Evolutionary conservation across 2,797 vertebrate species (phyloP), one percentile per base, ranked within the genome.

Genomic region (Vireo griseus): DNA sequence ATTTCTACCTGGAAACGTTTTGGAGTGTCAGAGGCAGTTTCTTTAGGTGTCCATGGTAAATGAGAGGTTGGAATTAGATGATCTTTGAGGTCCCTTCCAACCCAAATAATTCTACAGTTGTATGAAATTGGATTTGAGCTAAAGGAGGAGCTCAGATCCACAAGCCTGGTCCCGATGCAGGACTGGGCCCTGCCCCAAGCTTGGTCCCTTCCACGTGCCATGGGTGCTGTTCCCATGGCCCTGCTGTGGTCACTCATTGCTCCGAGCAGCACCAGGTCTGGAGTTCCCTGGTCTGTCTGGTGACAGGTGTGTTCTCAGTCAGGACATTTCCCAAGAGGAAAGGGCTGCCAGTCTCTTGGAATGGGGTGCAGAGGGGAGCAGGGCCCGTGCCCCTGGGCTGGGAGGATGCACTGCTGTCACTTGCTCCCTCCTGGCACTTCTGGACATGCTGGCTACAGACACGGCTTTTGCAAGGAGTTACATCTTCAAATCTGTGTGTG

Each of bases 351-450:
- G 19, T 3, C 7, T 21, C 5, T 0, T 18, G 58, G 45, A 1
- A 10, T 5, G 28, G 48, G 33, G 5, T 10, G 9, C 14, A 15
- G 28, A 25, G 31, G 19, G 18, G 2, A 7, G 1, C 48, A 18
- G 62, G 54, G 14, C 4, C 17, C 0, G 0, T 25, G 48, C 3
- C 31, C 52, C 52, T 2, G 2, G 39, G 10, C n/a, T 35, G 39
- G 48, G 26, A 63, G 45, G 58, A 17, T 37, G 35, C 31, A 5
- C 31, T 37, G 24, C 44, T 69, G 19, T 17, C 61, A 9, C 16
- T 39, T 54, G 35, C 19, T 92, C 44, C 35, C 12, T 50, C 14
- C 20, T 5, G 11, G 16, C 17, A 4, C 52, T 59, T 39, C 59
- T 80, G 59, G 62, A 37, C 88, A 37, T 0, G 1, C 69, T 65